These are phyloP conservation scores for Coendou prehensilis DNA, from an alignment of 2,797 vertebrate species.

Conservation along the genomic window DNA sequence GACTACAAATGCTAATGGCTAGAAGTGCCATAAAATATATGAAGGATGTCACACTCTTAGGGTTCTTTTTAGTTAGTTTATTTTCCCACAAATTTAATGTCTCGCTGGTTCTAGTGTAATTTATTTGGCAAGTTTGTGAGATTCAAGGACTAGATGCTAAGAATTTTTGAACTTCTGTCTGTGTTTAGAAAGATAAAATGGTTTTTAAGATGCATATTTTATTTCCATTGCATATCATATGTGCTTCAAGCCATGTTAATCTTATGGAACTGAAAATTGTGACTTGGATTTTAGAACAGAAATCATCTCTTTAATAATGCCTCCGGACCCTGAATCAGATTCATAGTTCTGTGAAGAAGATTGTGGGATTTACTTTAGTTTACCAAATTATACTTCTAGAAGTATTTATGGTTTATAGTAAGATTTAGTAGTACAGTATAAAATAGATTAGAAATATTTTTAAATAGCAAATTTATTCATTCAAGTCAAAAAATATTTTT, in stretches of 20 bases:
- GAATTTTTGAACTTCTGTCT: background rate
- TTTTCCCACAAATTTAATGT: background rate
- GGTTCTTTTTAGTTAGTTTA: background rate
- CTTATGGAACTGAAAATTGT: background rate
- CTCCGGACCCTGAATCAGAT: background rate
- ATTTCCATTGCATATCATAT: background rate
- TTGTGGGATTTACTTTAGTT: background rate
- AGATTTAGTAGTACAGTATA: background rate
- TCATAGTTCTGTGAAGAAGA: background rate
- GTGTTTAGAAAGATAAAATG: conserved; percentile 39
- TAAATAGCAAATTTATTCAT: background rate
- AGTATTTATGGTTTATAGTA: background rate
- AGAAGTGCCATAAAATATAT: background rate
- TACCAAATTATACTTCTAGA: background rate
- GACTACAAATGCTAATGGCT: background rate
- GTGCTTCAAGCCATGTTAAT: background rate
- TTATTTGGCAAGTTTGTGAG: conserved; percentile 13
- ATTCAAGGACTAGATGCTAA: background rate
- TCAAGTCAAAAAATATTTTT: background rate
- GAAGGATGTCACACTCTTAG: rapidly evolving
- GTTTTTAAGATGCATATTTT: background rate
- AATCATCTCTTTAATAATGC: background rate
- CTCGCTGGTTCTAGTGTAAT: background rate
- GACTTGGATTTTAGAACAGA: conserved; percentile 15
- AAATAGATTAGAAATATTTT: background rate